Conservation (phyloP, 2,797 vertebrate species). For the Pogonophryne albipinna region DNA sequence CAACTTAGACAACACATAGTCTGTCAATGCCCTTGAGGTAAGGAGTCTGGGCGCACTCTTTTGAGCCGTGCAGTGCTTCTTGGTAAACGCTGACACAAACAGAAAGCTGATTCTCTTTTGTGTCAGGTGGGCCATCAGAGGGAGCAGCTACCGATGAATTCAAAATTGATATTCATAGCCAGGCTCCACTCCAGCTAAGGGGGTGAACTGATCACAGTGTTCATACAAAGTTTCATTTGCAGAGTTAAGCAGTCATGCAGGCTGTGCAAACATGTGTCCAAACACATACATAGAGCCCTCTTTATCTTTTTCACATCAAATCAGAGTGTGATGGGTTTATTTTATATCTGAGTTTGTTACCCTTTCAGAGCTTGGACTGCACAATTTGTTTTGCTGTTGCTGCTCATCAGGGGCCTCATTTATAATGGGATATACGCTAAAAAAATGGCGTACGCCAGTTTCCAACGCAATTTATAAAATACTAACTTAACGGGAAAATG, state of each 20-base stretch:
- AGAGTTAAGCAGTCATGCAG: constrained; percentile 68
- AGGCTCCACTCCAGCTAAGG: constrained; percentile 67
- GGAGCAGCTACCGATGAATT: constrained; percentile 69
- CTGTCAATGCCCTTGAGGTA: constrained; percentile 65
- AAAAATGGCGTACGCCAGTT: no score
- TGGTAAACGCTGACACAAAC: constrained; percentile 80
- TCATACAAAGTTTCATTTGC: constrained; percentile 79
- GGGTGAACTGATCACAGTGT: constrained; percentile 70
- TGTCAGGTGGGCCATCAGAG: constrained; percentile 68
- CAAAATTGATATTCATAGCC: constrained; percentile 80
- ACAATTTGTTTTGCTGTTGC: constrained; percentile 51
- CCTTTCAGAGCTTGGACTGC: constrained; percentile 38
- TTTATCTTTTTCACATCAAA: constrained; percentile 42
- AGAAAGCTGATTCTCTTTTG: constrained; percentile 79
- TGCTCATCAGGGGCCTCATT: constrained; percentile 14
- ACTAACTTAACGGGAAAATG: no score
- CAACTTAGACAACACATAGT: constrained; percentile 32
- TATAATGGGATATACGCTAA: no score
- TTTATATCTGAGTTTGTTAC: constrained; percentile 56
- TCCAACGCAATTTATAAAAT: no score
- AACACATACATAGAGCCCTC: constrained; percentile 7
- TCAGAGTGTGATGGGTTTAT: constrained; percentile 68
- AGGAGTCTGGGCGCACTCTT: constrained; percentile 60
- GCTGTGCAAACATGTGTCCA: constrained; percentile 11
- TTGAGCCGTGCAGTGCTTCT: constrained; percentile 56